Conservation (phyloP, 23 tunicate species). For the Corella eumyota region DNA sequence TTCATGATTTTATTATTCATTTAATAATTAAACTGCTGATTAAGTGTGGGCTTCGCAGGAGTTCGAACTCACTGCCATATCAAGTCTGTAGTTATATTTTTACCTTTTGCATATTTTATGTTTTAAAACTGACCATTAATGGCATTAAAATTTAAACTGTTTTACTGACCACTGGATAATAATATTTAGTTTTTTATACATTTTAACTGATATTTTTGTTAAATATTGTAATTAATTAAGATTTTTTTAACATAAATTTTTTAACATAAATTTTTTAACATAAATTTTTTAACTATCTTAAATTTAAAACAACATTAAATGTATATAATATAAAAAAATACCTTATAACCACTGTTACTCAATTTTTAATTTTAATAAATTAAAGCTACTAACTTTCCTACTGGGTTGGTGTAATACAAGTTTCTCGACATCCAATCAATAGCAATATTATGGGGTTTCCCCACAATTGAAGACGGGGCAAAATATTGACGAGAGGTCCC, state of each 20-base stretch:
- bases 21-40: no score
- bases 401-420: slow-evolving; percentile 70
- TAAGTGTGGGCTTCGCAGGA: no score
- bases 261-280: background rate
- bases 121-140: no score
- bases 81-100: no score
- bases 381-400: slow-evolving; percentile 29
- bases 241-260: background rate
- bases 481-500: slow-evolving; percentile 27
- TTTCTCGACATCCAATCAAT: slow-evolving; percentile 80
- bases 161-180: no score
- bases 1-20: no score
- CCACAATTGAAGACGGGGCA: slow-evolving; percentile 36
- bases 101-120: no score
- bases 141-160: no score
- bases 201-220: no score
- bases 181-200: no score
- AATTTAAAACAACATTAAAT: background rate
- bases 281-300: background rate
- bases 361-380: no score
- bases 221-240: background rate
- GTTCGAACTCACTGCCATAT: no score
- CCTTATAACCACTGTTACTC: background rate
- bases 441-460: slow-evolving; percentile 59
- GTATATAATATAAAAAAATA: background rate